Evolutionary conservation across 2,113 vertebrate species (phyloP), one percentile per base, ranked within the genome.

Genomic region (Cardinalis cardinalis): DNA sequence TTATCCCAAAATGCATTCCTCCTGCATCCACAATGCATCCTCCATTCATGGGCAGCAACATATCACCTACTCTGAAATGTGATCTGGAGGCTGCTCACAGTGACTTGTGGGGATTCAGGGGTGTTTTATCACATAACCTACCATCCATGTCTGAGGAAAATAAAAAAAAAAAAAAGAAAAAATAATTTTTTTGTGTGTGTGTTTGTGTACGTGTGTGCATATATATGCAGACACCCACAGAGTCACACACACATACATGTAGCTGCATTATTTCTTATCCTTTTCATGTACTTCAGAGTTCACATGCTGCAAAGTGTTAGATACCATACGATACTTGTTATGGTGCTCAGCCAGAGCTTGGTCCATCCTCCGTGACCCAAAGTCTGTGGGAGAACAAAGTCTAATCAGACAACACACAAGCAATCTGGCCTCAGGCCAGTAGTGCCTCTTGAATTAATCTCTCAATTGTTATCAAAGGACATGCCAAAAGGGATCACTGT

Each of bases 301-400:
- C n/a, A 48, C 18, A 14, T 2, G 12, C 32, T 63, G 56, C 21
- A 44, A 28, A 49, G 48, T 66, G 18, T 61, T 1, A 46, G 46
- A 32, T 24, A 14, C 12, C 4, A 31, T 1, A 1, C 0, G 2
- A 26, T 41, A 32, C 18, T 68, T 4, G 1, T 63, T 31, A 55
- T 8, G 4, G 31, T 85, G 21, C 6, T 93, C 28, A 76, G 16
- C 2, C 32, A 34, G 26, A 44, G 20, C 12, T 12, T 1, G 0
- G 3, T 60, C 19, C 12, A 7, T 32, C 14, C 28, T 65, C 43
- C 12, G 40, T 13, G 5, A 10, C 20, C 15, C 14, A 58, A 61
- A 65, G 16, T 9, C 32, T 82, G 11, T 20, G 32, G 41, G 25
- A 32, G 51, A 70, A 25, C 8, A 46, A 17, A 59, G 4, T 55